phyloP scores from a whole-genome alignment of 2,113 vertebrate genomes.

The Oryzias curvinotus region DNA sequence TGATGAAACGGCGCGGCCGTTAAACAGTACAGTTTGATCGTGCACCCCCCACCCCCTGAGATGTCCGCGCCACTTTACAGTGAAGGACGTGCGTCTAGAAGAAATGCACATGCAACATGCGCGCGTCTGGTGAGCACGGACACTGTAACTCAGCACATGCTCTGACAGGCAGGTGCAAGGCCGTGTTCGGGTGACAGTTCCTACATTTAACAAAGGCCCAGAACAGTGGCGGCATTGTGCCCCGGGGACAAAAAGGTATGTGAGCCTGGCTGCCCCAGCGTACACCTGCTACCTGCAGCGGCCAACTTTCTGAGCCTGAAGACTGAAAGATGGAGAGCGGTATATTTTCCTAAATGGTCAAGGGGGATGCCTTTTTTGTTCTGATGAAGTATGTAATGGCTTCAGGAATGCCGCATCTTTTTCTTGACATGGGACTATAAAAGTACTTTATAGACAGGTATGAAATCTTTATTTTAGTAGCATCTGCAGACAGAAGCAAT shows the following conservation, averaged over 20 bases:
- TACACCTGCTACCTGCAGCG: conserved; percentile 65
- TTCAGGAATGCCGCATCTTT: conserved; percentile 45
- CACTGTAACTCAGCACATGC: conserved; percentile 31
- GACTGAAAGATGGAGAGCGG: conserved; percentile 29
- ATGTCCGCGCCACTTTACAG: conserved; percentile 25
- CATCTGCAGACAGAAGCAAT: neutral
- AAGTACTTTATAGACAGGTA: conserved; percentile 15
- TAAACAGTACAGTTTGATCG: conserved; percentile 12
- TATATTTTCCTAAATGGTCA: conserved; percentile 48
- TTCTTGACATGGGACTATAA: conserved; percentile 42
- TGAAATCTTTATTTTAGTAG: conserved; percentile 11
- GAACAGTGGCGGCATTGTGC: conserved; percentile 65
- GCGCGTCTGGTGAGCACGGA: conserved; percentile 13
- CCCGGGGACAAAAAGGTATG: conserved; percentile 63
- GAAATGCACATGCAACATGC: conserved; percentile 10
- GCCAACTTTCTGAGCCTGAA: conserved; percentile 51
- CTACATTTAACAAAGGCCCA: conserved; percentile 37
- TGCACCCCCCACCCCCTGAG: conserved; percentile 10
- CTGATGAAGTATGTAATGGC: conserved; percentile 33
- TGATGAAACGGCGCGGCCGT: neutral
- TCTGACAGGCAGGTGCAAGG: conserved; percentile 61
- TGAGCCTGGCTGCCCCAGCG: conserved; percentile 43
- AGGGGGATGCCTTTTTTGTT: conserved; percentile 37
- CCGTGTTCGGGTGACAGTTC: conserved; percentile 44
- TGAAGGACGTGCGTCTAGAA: too few relatives aligned